Conservation (phyloP, 2,888 invertebrate genomes). For the Macrosoma leucophasiata region DNA sequence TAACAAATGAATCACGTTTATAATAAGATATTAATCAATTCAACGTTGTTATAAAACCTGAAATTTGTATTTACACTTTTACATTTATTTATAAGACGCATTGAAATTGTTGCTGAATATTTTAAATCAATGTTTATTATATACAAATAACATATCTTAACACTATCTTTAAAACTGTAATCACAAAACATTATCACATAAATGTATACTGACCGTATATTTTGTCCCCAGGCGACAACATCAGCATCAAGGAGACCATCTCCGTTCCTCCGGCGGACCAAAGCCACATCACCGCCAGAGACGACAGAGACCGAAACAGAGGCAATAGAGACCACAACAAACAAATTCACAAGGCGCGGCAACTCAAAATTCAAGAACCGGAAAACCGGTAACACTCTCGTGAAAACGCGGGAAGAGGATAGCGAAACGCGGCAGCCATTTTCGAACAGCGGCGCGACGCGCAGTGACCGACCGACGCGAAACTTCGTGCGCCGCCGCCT, state of each 20-base stretch:
- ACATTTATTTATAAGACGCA: too few relatives aligned
- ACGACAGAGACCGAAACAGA: constrained; percentile 37
- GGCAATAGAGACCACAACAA: constrained; percentile 40
- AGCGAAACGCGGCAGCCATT: constrained; percentile 46
- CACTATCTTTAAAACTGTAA: too few relatives aligned
- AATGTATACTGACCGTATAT: constrained; percentile 34
- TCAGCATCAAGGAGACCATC: constrained; percentile 47
- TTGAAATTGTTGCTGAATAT: too few relatives aligned
- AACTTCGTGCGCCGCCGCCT: constrained; percentile 53
- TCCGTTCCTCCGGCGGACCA: constrained; percentile 60
- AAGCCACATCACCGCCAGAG: constrained; percentile 52
- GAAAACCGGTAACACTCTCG: constrained; percentile 28
- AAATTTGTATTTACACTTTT: too few relatives aligned
- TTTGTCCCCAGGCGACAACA: constrained; percentile 44
- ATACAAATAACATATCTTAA: too few relatives aligned
- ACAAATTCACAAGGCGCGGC: constrained; percentile 42
- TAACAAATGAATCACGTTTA: too few relatives aligned
- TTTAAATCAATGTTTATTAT: too few relatives aligned
- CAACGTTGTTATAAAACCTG: too few relatives aligned
- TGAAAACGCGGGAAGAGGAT: constrained; percentile 38
- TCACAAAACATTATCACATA: too few relatives aligned
- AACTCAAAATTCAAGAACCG: constrained; percentile 40
- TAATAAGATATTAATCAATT: too few relatives aligned
- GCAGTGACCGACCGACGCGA: constrained; percentile 57
- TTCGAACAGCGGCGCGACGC: constrained; percentile 43